Evolutionary conservation across 53 echinoderm and acorn worm genomes (phyloP).

Genomic region (Pentamera pediparva): DNA sequence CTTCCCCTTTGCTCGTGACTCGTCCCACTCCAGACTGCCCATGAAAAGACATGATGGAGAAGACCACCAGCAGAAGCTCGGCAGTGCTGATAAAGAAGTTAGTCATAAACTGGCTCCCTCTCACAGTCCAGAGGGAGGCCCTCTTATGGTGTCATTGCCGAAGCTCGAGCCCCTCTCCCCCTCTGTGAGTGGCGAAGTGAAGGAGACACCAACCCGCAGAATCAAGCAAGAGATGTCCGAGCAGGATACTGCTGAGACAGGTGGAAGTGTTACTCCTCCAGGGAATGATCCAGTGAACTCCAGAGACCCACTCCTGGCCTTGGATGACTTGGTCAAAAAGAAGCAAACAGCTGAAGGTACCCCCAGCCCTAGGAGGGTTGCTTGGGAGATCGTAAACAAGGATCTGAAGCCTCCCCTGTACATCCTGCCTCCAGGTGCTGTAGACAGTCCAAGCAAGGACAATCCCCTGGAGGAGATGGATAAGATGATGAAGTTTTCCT

Average conservation of each 20-base stretch:
- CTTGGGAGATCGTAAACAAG: slow-evolving; percentile 13
- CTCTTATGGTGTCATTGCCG: neutral
- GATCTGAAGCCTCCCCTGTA: slow-evolving; percentile 25
- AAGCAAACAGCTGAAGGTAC: slow-evolving; percentile 9
- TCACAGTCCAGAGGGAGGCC: neutral
- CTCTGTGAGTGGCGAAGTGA: neutral
- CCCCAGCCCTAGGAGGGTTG: slow-evolving; percentile 18
- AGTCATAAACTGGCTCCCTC: neutral
- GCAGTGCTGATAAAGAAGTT: neutral
- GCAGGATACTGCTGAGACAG: neutral
- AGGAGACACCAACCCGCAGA: neutral
- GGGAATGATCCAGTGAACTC: no score
- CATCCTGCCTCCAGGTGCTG: neutral
- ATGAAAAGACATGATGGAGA: neutral
- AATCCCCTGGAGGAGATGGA: slow-evolving; percentile 22
- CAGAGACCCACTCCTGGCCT: slow-evolving; percentile 11
- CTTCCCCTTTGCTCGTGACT: neutral
- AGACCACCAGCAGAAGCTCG: neutral
- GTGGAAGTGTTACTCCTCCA: no score
- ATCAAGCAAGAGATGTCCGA: neutral
- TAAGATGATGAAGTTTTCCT: slow-evolving; percentile 17
- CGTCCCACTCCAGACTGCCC: slow-evolving; percentile 6
- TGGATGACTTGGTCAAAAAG: slow-evolving; percentile 13
- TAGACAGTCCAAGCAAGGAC: neutral
- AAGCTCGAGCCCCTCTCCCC: neutral